Base-by-base conservation (phyloP, 53 echinoderm and acorn worm genomes). In the Holothuria scabra region DNA sequence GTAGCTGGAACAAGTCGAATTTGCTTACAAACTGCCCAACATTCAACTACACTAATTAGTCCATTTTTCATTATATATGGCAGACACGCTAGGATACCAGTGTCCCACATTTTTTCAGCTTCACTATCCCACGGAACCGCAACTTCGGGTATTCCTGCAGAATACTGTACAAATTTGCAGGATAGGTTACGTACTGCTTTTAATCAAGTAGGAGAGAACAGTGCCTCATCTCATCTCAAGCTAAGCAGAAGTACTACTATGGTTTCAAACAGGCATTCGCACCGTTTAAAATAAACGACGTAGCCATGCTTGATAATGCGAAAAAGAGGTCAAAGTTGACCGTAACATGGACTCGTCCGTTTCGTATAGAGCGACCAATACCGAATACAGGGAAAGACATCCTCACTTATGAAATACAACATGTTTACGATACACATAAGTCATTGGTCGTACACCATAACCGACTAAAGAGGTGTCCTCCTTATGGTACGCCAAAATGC, bases 11-110 rank as follows among this genome's bases (percentile, higher is more conserved):
- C 33, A 59, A 10, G 20, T 79, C 5, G 60, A 79, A 58, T 79
- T 79, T 37, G 59, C 80, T 1, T 12, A 87, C 49, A 87, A 82
- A 60, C 87, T 3, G 49, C 81, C 5, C 56, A 35, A 14, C 82
- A 87, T 28, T 2, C 71, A 12, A 58, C 46, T 14, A 82, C 82
- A 8, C 65, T 48, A 0, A 29, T 63, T 1, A 60, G 63, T 12
- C 86, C 76, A n/a, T 1, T 85, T 61, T 60, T 76, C 76, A 8
- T 0, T 86, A 35, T 4, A 6, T 0, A 1, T 86, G 78, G 78
- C 4, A 0, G 78, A 0, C 65, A 86, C 1, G 24, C 86, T 3
- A 2, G 78, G 3, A 78, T 48, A 3, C 86, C 78, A 20, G 86
- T 64, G 2, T 37, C 62, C 12, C 60, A 46, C 18, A 76, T 76